These are phyloP conservation scores for Rhinoptilus africanus DNA, from an alignment of 2,113 vertebrate genomes.

Conservation along the genomic window DNA sequence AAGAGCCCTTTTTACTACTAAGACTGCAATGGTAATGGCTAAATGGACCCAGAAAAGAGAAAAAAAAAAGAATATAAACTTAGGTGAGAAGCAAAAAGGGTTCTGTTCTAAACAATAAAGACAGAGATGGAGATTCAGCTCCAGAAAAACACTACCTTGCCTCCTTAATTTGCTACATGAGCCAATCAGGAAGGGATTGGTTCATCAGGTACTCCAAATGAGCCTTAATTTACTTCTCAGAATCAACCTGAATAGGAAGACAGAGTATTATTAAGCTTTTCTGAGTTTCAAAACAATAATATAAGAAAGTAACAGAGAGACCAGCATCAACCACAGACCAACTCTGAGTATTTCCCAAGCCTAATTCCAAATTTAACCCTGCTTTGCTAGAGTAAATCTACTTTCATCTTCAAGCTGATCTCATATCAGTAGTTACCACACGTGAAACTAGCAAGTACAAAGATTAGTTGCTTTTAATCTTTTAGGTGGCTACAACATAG, in stretches of 20 bases:
- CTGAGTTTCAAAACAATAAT: not conserved
- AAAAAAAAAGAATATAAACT: not conserved
- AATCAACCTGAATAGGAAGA: not conserved
- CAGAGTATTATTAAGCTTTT: not conserved
- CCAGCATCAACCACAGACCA: not conserved
- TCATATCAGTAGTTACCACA: not conserved
- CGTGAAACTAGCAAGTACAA: not conserved
- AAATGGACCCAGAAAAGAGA: not conserved
- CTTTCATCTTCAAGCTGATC: not conserved
- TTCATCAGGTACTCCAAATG: not conserved
- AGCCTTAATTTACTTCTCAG: not conserved
- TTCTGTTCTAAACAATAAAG: not conserved
- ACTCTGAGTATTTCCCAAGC: not conserved
- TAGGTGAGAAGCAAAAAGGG: not conserved
- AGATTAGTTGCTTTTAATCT: not conserved
- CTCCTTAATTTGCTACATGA: not conserved
- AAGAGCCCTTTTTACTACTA: not conserved
- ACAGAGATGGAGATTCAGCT: not conserved
- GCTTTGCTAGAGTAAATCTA: not conserved
- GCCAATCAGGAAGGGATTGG: not conserved
- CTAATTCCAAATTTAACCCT: not conserved
- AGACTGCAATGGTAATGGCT: not conserved
- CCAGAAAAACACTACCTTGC: not conserved
- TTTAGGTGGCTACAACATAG: not conserved
- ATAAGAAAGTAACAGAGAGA: not conserved